phyloP scores from a whole-genome alignment of 1,140 invertebrate species.

The Drosophila trapezifrons region DNA sequence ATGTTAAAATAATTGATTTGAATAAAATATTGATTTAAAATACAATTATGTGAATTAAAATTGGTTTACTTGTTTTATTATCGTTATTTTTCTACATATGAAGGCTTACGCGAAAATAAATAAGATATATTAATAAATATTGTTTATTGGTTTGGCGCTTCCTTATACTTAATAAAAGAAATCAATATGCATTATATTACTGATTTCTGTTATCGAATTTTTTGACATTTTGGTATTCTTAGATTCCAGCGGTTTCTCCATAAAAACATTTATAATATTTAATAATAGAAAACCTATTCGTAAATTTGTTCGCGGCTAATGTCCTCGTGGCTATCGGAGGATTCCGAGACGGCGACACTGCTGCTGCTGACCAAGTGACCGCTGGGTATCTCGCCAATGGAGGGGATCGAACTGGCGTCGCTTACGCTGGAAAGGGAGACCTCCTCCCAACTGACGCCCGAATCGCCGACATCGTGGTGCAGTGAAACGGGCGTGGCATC shows the following conservation, averaged over 20 bases:
- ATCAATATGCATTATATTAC: too few relatives aligned
- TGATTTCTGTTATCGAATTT: neutral
- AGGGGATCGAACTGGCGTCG: slow-evolving; percentile 24
- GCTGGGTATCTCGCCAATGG: slow-evolving; percentile 69
- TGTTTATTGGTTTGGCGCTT: neutral
- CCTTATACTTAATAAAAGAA: too few relatives aligned
- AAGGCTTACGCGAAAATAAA: too few relatives aligned
- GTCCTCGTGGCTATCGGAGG: slow-evolving; percentile 12
- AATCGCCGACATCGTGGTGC: slow-evolving; percentile 27
- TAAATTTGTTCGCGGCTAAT: neutral
- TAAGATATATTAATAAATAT: too few relatives aligned
- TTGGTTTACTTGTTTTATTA: too few relatives aligned
- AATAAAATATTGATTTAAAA: too few relatives aligned
- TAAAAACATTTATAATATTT: neutral
- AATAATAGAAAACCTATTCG: neutral
- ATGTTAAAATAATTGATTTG: too few relatives aligned
- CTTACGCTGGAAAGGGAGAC: slow-evolving; percentile 39
- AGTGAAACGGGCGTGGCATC: slow-evolving; percentile 43
- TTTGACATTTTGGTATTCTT: too few relatives aligned
- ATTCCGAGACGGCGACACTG: slow-evolving; percentile 63
- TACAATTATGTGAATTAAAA: too few relatives aligned
- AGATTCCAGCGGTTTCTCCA: too few relatives aligned
- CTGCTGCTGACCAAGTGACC: slow-evolving; percentile 65
- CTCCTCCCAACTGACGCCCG: slow-evolving; percentile 53
- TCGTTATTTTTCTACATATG: too few relatives aligned